phyloP scores from a whole-genome alignment of 2,797 vertebrate species.

The Rhincodon typus region DNA sequence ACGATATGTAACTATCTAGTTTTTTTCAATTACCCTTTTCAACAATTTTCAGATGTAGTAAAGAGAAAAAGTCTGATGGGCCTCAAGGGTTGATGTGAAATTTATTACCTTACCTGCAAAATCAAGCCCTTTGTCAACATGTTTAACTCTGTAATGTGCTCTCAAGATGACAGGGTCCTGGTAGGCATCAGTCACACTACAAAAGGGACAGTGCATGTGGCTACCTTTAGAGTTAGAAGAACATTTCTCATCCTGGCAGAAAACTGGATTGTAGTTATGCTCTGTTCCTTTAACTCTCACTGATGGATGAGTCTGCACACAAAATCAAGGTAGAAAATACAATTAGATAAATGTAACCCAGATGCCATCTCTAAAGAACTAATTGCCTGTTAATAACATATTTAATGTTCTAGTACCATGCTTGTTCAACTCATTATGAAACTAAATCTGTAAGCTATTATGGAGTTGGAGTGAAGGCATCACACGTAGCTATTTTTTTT shows the following conservation, averaged over 20 bases:
- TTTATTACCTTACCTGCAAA: conserved; percentile 46
- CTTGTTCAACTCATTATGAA: neutral
- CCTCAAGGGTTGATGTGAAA: neutral
- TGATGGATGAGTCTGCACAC: conserved; percentile 46
- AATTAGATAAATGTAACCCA: conserved; percentile 14
- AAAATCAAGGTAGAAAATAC: conserved; percentile 16
- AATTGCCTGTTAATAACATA: too few relatives aligned
- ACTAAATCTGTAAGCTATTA: neutral
- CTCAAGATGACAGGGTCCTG: conserved; percentile 48
- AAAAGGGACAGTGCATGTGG: conserved; percentile 50
- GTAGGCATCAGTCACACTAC: conserved; percentile 46
- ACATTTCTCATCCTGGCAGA: conserved; percentile 51
- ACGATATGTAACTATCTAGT: too few relatives aligned
- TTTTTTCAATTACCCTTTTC: neutral
- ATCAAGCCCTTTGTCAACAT: conserved; percentile 50
- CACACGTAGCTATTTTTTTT: too few relatives aligned
- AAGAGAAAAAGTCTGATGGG: neutral
- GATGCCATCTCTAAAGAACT: neutral
- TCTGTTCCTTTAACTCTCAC: conserved; percentile 47
- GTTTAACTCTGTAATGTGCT: conserved; percentile 50
- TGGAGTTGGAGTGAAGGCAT: neutral
- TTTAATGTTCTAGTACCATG: neutral
- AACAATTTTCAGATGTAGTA: conserved; percentile 2
- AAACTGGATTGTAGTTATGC: conserved; percentile 46
- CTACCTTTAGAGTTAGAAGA: conserved; percentile 44